A percentile compares a stretch with the other conserved stretches of the same genome.
These are phyloP conservation scores for Pycnomerus fuliginosus DNA, from an alignment of 2,888 invertebrate species.

Conservation along the genomic window DNA sequence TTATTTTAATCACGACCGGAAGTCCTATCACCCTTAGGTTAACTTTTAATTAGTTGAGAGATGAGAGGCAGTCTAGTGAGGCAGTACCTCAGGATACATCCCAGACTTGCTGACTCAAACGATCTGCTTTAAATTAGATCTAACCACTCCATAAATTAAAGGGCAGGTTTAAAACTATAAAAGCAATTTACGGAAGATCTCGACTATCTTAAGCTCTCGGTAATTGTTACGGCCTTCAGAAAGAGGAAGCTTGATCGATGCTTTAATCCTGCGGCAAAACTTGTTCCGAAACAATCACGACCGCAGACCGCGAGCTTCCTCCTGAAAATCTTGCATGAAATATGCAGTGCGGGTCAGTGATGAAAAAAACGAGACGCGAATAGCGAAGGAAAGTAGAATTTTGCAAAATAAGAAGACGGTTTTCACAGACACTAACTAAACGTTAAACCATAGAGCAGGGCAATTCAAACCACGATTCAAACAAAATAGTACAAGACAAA, in stretches of 20 bases:
- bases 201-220: constrained; percentile 13
- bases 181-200: constrained; percentile 19
- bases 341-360: too few species aligned
- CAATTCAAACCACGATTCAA: too few species aligned
- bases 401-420: too few species aligned
- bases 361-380: too few species aligned
- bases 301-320: too few species aligned
- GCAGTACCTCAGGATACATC: constrained; percentile 4
- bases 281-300: too few species aligned
- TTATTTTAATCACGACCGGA: constrained; percentile 21
- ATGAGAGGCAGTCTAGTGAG: constrained; percentile 15
- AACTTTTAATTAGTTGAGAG: constrained; percentile 25
- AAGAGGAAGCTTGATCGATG: constrained; percentile 8
- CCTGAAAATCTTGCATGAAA: too few species aligned
- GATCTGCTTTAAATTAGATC: constrained; percentile 24
- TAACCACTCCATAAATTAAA: constrained; percentile 24
- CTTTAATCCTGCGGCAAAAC: too few species aligned
- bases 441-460: too few species aligned
- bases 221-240: constrained; percentile 14
- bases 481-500: too few species aligned
- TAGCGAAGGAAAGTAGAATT: too few species aligned
- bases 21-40: constrained; percentile 20
- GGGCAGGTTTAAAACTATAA: constrained; percentile 17
- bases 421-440: too few species aligned
- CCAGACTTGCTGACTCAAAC: constrained; percentile 16